phyloP scores from a whole-genome alignment of 2,888 invertebrate genomes.

The Cremastinae sp. region DNA sequence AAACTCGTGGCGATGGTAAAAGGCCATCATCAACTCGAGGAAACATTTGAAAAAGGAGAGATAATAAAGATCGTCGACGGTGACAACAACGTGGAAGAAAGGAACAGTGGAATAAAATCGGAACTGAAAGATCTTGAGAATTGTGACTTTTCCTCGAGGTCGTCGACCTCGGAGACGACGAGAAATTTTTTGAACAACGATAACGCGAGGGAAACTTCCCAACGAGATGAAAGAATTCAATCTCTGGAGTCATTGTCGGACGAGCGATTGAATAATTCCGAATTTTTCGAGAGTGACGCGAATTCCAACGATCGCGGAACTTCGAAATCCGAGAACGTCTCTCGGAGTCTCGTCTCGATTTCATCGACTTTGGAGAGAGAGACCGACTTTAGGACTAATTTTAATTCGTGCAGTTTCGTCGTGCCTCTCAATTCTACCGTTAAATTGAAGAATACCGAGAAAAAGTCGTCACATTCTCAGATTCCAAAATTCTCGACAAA shows the following conservation, averaged over 20 bases:
- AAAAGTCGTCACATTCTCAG: constrained; percentile 48
- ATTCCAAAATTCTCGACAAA: constrained; percentile 56
- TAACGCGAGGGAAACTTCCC: background rate
- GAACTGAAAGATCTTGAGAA: background rate
- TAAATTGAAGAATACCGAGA: constrained; percentile 28
- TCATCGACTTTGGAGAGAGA: constrained; percentile 38
- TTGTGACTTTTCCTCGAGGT: constrained; percentile 9
- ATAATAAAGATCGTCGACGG: background rate
- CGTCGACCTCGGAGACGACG: constrained; percentile 7
- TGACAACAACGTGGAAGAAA: constrained; percentile 15
- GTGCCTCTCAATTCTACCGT: constrained; percentile 57
- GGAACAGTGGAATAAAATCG: constrained; percentile 18
- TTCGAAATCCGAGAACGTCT: constrained; percentile 19
- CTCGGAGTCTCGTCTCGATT: constrained; percentile 7
- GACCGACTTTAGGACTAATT: constrained; percentile 61
- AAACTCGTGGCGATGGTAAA: constrained; percentile 26
- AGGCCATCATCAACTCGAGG: constrained; percentile 4
- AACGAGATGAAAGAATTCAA: background rate
- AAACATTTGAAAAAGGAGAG: constrained; percentile 12
- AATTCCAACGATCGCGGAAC: background rate
- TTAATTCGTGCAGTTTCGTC: constrained; percentile 68
- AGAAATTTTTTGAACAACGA: constrained; percentile 7
- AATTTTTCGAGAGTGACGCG: background rate
- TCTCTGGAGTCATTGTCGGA: background rate
- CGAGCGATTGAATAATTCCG: background rate